Evolutionary conservation across 2,888 invertebrate species (phyloP).

Genomic region (Cyclophora punctaria): DNA sequence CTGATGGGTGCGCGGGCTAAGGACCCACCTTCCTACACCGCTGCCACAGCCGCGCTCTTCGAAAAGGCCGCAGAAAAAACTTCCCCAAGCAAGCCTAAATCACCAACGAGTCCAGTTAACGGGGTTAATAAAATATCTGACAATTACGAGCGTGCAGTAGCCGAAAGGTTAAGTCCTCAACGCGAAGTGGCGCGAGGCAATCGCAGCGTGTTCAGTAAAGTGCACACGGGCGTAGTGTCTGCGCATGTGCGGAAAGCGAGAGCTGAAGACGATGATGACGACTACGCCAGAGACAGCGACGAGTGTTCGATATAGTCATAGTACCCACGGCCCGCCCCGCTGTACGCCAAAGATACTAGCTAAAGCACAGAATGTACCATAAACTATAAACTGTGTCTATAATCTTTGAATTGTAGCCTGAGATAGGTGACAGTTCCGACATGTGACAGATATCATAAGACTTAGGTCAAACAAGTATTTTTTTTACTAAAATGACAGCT

Average conservation of each 20-base stretch:
- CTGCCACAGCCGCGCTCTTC: slow-evolving; percentile 48
- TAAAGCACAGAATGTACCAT: slow-evolving; percentile 33
- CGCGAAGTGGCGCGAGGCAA: slow-evolving; percentile 48
- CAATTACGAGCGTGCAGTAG: slow-evolving; percentile 65
- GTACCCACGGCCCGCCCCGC: slow-evolving; percentile 24
- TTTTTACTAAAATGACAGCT: too few species aligned
- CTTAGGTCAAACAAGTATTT: too few species aligned
- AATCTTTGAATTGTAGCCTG: too few species aligned
- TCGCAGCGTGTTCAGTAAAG: slow-evolving; percentile 62
- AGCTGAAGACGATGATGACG: slow-evolving; percentile 63
- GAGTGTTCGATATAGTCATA: slow-evolving; percentile 76
- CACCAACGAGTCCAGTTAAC: slow-evolving; percentile 55
- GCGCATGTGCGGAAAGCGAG: slow-evolving; percentile 48
- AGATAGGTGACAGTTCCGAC: too few species aligned
- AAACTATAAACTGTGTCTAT: too few species aligned
- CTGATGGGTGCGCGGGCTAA: slow-evolving; percentile 49
- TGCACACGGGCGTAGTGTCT: slow-evolving; percentile 61
- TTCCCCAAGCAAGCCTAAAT: slow-evolving; percentile 45
- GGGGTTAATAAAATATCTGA: slow-evolving; percentile 68
- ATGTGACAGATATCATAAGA: too few species aligned
- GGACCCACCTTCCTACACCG: slow-evolving; percentile 60
- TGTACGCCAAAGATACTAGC: slow-evolving; percentile 58
- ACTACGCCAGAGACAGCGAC: slow-evolving; percentile 75
- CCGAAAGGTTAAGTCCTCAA: slow-evolving; percentile 59
- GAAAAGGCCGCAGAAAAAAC: slow-evolving; percentile 36